Evolutionary conservation across 2,888 invertebrate genomes (phyloP).

Genomic region (Machimus rusticus): DNA sequence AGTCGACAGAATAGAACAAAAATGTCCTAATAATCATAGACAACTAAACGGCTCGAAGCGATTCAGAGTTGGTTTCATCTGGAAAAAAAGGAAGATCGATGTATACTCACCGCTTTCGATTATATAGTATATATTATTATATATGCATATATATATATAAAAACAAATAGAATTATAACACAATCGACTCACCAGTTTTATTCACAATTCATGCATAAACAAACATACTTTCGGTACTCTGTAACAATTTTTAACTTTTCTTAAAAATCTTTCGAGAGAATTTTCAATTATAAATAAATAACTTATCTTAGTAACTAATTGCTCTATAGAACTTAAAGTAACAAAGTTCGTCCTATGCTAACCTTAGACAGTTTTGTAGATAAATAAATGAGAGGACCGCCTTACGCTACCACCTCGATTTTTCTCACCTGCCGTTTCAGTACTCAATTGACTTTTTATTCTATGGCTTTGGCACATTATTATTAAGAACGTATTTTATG

Average conservation of each 20-base stretch:
- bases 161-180: not conserved
- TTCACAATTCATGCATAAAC: constrained; percentile 12
- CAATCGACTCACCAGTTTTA: constrained; percentile 5
- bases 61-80: no score
- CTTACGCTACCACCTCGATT: not conserved
- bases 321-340: constrained; percentile 19
- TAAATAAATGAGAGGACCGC: not conserved
- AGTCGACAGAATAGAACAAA: no score
- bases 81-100: not conserved
- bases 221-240: constrained; percentile 14
- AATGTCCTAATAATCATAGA: no score
- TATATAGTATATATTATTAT: no score
- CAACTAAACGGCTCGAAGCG: no score
- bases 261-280: constrained; percentile 28
- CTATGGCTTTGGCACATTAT: constrained; percentile 1
- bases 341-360: not conserved
- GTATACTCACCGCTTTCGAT: not conserved
- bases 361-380: not conserved
- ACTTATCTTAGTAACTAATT: constrained; percentile 20
- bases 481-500: not conserved
- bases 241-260: constrained; percentile 15
- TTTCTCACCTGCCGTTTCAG: not conserved
- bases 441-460: constrained; percentile 3
- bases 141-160: no score
- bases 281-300: constrained; percentile 26